Conservation (phyloP, 2,113 vertebrate genomes). For the Ciconia stormi region DNA sequence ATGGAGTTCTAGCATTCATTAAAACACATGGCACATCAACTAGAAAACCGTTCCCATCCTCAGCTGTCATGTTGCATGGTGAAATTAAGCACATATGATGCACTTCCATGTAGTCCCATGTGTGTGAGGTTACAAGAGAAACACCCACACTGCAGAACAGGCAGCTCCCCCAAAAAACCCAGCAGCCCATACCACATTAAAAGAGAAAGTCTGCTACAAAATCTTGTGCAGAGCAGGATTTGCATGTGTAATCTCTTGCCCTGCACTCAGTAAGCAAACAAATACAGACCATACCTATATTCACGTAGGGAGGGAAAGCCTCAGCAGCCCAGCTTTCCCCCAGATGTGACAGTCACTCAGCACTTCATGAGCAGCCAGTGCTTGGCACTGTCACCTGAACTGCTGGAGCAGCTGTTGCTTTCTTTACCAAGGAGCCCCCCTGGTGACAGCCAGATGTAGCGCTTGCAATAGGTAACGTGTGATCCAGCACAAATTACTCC, state of each 20-base stretch:
- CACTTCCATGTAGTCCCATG: not conserved
- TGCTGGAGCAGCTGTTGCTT: not conserved
- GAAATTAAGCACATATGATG: not conserved
- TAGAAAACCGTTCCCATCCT: not conserved
- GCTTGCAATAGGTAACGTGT: not conserved
- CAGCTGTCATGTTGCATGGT: fast-evolving
- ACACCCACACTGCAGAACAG: not conserved
- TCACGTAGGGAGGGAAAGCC: not conserved
- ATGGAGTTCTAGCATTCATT: not conserved
- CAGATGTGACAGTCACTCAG: not conserved
- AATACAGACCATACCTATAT: fast-evolving
- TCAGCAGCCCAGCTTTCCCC: not conserved
- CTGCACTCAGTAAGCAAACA: not conserved
- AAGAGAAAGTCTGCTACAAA: fast-evolving
- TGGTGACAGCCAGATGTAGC: not conserved
- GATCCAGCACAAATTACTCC: not conserved
- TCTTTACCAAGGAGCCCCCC: not conserved
- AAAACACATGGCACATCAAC: not conserved
- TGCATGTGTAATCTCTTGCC: fast-evolving
- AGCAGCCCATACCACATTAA: fast-evolving
- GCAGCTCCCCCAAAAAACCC: not conserved
- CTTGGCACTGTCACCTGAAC: not conserved
- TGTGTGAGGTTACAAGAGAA: not conserved
- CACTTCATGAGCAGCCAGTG: fast-evolving
- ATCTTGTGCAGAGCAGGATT: not conserved